A percentile compares a stretch with the other conserved stretches of the same genome.
phyloP scores from a whole-genome alignment of 2,797 vertebrate genomes.

The Acestrorhynchus altus region DNA sequence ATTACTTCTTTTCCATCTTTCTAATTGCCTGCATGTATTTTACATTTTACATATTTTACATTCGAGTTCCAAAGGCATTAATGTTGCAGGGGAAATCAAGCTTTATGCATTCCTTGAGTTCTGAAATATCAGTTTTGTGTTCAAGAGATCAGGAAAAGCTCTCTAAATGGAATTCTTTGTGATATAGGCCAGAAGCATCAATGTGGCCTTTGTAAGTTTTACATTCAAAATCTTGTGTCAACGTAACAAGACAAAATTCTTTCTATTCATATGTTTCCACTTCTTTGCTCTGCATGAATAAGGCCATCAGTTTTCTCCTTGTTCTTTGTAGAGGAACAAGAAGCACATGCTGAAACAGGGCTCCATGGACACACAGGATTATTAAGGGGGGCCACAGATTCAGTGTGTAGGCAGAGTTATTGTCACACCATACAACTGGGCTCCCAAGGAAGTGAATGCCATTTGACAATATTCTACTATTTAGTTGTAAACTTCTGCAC shows the following conservation, averaged over 20 bases:
- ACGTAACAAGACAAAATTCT: conserved; percentile 67
- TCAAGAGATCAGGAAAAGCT: conserved; percentile 71
- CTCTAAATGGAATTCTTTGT: conserved; percentile 56
- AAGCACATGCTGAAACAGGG: conserved; percentile 29
- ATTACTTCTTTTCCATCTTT: neutral
- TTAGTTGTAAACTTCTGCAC: conserved; percentile 3
- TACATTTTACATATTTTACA: neutral
- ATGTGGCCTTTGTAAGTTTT: conserved; percentile 78
- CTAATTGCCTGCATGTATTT: neutral
- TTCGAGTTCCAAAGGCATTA: conserved; percentile 43
- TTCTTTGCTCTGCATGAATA: conserved; percentile 66
- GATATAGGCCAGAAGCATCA: conserved; percentile 67
- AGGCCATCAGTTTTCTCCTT: conserved; percentile 60
- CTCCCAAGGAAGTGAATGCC: conserved; percentile 11
- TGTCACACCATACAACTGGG: conserved; percentile 49
- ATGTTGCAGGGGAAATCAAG: conserved; percentile 54
- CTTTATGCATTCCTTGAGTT: conserved; percentile 67
- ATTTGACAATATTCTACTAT: neutral
- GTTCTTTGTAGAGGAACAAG: conserved; percentile 36
- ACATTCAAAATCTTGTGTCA: conserved; percentile 62
- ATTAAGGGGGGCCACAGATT: too few species aligned
- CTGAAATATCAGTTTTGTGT: conserved; percentile 71
- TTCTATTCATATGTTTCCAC: conserved; percentile 65
- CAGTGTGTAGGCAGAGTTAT: conserved; percentile 54
- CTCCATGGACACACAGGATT: conserved; percentile 43